Conservation (phyloP, 2,888 invertebrate genomes). For the Pycnomerus fuliginosus region DNA sequence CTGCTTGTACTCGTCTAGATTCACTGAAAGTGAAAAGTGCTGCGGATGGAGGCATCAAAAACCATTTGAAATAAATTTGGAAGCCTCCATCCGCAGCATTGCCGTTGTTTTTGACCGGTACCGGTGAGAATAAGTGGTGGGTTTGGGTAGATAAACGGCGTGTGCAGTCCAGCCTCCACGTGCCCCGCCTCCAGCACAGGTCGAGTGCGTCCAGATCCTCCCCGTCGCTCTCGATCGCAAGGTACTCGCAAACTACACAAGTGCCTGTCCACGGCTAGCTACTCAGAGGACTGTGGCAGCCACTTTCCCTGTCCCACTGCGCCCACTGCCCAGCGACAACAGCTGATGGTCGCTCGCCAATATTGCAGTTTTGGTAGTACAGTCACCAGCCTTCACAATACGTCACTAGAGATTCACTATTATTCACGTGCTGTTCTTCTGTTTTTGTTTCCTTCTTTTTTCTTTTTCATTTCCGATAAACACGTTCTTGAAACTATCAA, state of each 20-base stretch:
- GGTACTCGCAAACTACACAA: conserved; percentile 93
- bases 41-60: too few species aligned
- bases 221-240: conserved; percentile 90
- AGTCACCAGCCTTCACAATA: conserved; percentile 58
- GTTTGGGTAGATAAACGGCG: conserved; percentile 71
- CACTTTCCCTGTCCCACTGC: conserved; percentile 49
- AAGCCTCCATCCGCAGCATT: too few species aligned
- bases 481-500: too few species aligned
- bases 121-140: conserved; percentile 41
- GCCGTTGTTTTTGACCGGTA: too few species aligned
- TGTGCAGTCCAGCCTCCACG: conserved; percentile 65
- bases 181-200: conserved; percentile 41
- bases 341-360: conserved; percentile 82
- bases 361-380: conserved; percentile 96
- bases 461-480: conserved; percentile 15
- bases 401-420: conserved; percentile 19
- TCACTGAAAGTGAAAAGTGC: too few species aligned
- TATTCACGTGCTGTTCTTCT: conserved; percentile 21
- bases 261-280: conserved; percentile 86
- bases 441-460: conserved; percentile 21
- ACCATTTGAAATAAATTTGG: too few species aligned
- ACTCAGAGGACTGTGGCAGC: conserved; percentile 67
- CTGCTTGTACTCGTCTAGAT: conserved; percentile 47
- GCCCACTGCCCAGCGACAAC: conserved; percentile 54
- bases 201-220: conserved; percentile 59